phyloP scores from a whole-genome alignment of 2,113 vertebrate genomes.

The Ceratotherium simum region DNA sequence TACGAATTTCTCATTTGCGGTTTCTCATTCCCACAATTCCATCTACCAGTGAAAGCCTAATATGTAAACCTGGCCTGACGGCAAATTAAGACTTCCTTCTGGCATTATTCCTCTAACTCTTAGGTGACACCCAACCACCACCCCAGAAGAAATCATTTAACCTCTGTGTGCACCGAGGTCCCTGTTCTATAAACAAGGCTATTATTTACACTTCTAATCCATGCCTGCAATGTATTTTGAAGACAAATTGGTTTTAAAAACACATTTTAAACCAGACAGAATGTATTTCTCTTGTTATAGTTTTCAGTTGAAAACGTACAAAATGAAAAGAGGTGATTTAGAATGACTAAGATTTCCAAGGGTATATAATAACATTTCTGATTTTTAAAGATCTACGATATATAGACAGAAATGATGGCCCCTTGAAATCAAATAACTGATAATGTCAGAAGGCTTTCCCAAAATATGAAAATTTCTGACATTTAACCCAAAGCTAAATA shows the following conservation, averaged over 20 bases:
- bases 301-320: constrained; percentile 46
- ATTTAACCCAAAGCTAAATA: constrained; percentile 19
- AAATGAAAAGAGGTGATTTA: constrained; percentile 25
- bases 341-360: background rate
- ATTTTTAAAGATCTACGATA: background rate
- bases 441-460: background rate
- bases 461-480: background rate
- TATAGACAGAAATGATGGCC: background rate
- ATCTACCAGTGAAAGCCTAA: background rate
- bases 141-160: background rate
- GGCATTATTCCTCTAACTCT: background rate
- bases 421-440: background rate
- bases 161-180: background rate
- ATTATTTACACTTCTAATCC: background rate
- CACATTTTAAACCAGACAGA: constrained; percentile 31
- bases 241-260: constrained; percentile 41
- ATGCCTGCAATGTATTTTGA: constrained; percentile 21
- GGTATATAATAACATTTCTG: background rate
- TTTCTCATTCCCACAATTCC: background rate
- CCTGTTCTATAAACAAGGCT: background rate
- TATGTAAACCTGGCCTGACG: background rate
- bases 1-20: background rate
- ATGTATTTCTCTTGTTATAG: background rate
- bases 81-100: constrained; percentile 15
- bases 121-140: background rate